These are phyloP conservation scores for Xiphorhynchus erythropygius DNA, from an alignment of 2,797 vertebrate genomes.

Conservation along the genomic window DNA sequence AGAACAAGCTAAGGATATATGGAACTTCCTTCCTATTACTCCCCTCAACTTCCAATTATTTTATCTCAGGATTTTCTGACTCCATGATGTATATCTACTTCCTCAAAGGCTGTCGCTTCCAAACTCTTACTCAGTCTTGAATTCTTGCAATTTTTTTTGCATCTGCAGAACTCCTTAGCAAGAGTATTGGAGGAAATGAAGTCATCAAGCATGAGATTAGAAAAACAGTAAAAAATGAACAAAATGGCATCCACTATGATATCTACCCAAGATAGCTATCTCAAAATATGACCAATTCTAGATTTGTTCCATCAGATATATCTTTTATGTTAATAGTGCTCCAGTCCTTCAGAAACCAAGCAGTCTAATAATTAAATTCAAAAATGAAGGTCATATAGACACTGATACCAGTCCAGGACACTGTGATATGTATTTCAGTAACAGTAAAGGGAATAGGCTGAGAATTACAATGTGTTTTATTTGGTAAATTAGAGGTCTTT, in stretches of 20 bases:
- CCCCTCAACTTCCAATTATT: neutral
- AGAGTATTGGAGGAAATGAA: neutral
- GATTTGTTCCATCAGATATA: neutral
- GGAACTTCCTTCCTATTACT: neutral
- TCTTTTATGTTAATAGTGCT: neutral
- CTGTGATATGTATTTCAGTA: neutral
- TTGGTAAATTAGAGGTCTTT: neutral
- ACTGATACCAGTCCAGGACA: neutral
- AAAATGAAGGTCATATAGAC: neutral
- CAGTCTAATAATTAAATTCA: neutral
- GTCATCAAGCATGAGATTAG: neutral
- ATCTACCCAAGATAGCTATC: neutral
- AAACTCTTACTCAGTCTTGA: neutral
- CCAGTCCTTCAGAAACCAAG: neutral
- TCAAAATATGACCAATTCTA: neutral
- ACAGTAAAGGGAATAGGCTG: neutral
- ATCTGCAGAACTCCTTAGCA: neutral
- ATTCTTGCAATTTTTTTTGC: neutral
- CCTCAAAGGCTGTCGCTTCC: neutral
- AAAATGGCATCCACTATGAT: neutral
- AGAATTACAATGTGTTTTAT: neutral
- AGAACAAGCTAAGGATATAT: neutral
- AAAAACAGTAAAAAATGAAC: neutral
- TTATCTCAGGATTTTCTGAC: neutral
- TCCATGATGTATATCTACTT: neutral